Evolutionary conservation across 2,113 vertebrate species (phyloP).

Genomic region (Onychostruthus taczanowskii): DNA sequence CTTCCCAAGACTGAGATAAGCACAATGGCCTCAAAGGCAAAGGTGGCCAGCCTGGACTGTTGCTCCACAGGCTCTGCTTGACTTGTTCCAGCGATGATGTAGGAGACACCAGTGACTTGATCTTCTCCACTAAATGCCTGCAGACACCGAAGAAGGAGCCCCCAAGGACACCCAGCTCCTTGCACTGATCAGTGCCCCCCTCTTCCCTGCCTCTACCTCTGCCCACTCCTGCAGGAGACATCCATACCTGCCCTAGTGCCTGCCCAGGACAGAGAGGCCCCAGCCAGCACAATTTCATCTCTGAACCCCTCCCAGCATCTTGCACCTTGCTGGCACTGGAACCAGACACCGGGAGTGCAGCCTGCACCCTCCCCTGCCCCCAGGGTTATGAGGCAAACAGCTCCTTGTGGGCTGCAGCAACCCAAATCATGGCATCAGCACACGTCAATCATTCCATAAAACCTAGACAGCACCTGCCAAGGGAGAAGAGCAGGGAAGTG

Average conservation of each 20-base stretch:
- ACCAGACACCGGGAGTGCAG: fast-evolving
- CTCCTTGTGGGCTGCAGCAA: neutral
- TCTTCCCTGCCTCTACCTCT: neutral
- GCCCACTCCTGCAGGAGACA: neutral
- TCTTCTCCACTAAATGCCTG: neutral
- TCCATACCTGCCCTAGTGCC: neutral
- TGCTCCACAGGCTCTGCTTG: neutral
- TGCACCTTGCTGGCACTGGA: neutral
- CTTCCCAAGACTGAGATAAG: neutral
- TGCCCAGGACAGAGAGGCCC: neutral
- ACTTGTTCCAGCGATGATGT: fast-evolving
- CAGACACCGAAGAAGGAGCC: neutral
- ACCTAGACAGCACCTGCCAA: neutral
- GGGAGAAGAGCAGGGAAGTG: neutral
- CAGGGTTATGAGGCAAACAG: neutral
- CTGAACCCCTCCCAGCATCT: neutral
- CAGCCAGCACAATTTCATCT: neutral
- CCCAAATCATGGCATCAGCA: neutral
- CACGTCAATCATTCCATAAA: neutral
- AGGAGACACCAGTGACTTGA: neutral
- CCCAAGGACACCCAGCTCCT: neutral
- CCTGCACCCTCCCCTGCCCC: fast-evolving
- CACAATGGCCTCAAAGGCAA: neutral
- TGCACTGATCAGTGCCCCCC: neutral
- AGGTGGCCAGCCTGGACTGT: fast-evolving